Evolutionary conservation across 2,113 vertebrate species (phyloP).

Genomic region (Electrona antarctica): DNA sequence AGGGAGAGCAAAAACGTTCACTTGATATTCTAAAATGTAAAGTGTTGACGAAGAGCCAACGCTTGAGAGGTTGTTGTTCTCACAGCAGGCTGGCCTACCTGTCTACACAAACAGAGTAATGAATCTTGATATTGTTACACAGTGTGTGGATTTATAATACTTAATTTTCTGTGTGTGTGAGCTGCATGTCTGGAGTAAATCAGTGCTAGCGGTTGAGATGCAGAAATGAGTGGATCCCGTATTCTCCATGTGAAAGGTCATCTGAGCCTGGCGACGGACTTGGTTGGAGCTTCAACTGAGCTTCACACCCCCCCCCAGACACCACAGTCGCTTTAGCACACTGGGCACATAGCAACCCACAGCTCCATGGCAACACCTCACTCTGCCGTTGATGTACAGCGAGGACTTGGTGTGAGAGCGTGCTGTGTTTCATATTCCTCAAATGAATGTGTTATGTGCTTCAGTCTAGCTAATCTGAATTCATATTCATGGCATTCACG

Average conservation of each 20-base stretch:
- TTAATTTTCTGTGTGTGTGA: neutral
- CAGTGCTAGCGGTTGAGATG: neutral
- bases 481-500: constrained; percentile 49
- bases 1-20: constrained; percentile 5
- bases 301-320: constrained; percentile 38
- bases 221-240: constrained; percentile 22
- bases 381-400: constrained; percentile 57
- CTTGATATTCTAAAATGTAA: constrained; percentile 12
- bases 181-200: neutral
- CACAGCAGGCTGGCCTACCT: neutral
- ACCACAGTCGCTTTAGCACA: constrained; percentile 49
- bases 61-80: neutral
- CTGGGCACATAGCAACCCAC: constrained; percentile 75
- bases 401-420: constrained; percentile 53
- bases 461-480: neutral
- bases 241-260: constrained; percentile 56
- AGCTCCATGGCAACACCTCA: constrained; percentile 76
- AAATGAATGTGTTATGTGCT: constrained; percentile 46
- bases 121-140: neutral
- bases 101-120: neutral
- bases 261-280: constrained; percentile 47
- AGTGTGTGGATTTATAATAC: neutral
- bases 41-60: neutral
- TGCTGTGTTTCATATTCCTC: constrained; percentile 71
- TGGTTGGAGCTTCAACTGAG: constrained; percentile 66